Evolutionary conservation across 2,797 vertebrate genomes (phyloP), one percentile per base, ranked within the genome.

Genomic region (Thripadectes ignobilis): DNA sequence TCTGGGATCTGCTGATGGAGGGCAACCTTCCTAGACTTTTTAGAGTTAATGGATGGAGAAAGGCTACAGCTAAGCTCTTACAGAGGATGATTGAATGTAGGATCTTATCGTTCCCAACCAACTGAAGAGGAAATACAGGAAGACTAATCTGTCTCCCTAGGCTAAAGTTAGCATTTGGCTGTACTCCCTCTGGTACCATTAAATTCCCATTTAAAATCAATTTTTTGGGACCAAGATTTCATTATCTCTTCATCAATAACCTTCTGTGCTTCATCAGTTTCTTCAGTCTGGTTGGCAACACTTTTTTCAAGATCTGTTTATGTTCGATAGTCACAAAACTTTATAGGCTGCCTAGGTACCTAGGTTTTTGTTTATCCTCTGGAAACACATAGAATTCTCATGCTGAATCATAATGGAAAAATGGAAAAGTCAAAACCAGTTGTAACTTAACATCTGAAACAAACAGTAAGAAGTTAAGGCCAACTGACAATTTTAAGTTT

Each of bases 131-230:
- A 93, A 95, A 85, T 62, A 24, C 4, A 48, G 72, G 75, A 93
- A 94, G 78, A 82, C 74, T 79, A 87, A 92, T 91, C 77, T 73
- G 48, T 87, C 61, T 80, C 78, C 85, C 45, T 29, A 88, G 77
- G 62, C 75, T 93, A 80, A 96, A 93, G 57, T 91, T 93, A 94
- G 61, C 65, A 77, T 89, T 92, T 91, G 72, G 34, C 74, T 77
- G 49, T 92, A 49, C 52, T 92, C 78, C 27, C 45, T 83, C 49
- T 12, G 0, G 57, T 88, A 57, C 72, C 81, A 89, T 94, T 89
- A 94, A 94, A 91, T 89, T 91, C 63, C 61, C 75, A 93, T 94
- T 94, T 94, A 95, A 93, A 94, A 76, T 81, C 67, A 76, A 58
- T 96, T 90, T 72, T 75, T 38, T 69, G 13, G 67, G 71, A 49